Percentiles rank a stretch among this genome's conserved stretches.
These are phyloP conservation scores for Rhabdophis nuchalis DNA, from an alignment of 2,797 vertebrate genomes.

Conservation along the genomic window DNA sequence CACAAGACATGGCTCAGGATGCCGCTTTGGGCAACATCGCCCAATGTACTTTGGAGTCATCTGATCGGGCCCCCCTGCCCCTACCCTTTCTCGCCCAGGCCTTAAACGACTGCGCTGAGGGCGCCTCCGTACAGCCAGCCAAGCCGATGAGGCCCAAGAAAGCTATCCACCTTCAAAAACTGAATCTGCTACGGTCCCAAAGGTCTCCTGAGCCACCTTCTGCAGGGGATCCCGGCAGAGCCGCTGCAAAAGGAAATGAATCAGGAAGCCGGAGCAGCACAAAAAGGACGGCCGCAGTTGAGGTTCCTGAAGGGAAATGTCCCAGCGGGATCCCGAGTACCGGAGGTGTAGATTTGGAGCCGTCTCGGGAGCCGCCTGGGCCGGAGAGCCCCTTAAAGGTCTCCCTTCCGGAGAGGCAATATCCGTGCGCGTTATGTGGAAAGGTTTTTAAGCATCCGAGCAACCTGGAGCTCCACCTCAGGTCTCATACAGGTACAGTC, in stretches of 20 bases:
- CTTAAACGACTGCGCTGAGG: slow-evolving; percentile 64
- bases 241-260: slow-evolving; percentile 20
- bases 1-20: slow-evolving; percentile 48
- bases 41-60: slow-evolving; percentile 63
- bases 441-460: slow-evolving; percentile 97
- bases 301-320: slow-evolving; percentile 45
- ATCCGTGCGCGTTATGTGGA: slow-evolving; percentile 86
- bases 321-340: slow-evolving; percentile 31
- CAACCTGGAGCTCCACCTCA: slow-evolving; percentile 94
- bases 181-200: slow-evolving; percentile 89
- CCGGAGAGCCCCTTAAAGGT: slow-evolving; percentile 63
- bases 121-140: slow-evolving; percentile 55
- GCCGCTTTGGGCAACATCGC: slow-evolving; percentile 57
- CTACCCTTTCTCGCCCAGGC: slow-evolving; percentile 71
- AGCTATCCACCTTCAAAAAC: slow-evolving; percentile 87
- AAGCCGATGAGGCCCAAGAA: slow-evolving; percentile 85
- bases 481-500: slow-evolving; percentile 91
- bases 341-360: slow-evolving; percentile 62
- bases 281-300: background rate
- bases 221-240: slow-evolving; percentile 17
- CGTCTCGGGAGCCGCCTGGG: slow-evolving; percentile 37
- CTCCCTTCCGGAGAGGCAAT: slow-evolving; percentile 77
- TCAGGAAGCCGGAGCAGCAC: slow-evolving; percentile 15
- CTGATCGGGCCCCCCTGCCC: slow-evolving; percentile 63
- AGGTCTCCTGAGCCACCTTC: slow-evolving; percentile 74